Evolutionary conservation across 2,113 vertebrate species (phyloP).

Genomic region (Sclerurus mexicanus): DNA sequence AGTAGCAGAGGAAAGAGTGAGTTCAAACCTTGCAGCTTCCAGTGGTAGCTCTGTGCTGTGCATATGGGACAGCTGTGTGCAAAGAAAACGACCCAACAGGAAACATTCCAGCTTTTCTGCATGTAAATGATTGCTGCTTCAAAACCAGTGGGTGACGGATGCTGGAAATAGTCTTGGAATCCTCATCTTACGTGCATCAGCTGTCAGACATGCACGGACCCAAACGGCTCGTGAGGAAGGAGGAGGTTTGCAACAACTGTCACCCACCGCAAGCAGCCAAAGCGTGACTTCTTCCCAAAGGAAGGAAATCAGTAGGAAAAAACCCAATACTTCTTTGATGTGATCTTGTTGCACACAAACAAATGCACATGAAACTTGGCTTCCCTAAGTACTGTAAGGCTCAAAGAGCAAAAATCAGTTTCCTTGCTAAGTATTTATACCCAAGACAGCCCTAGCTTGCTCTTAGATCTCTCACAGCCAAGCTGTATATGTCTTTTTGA

Average conservation of each 20-base stretch:
- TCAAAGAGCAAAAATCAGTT: neutral
- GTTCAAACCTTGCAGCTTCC: neutral
- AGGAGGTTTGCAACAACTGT: neutral
- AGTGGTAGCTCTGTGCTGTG: neutral
- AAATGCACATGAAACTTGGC: neutral
- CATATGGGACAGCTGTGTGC: accelerated
- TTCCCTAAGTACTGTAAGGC: neutral
- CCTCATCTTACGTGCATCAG: neutral
- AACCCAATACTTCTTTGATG: neutral
- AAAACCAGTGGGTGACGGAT: neutral
- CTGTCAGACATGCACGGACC: neutral
- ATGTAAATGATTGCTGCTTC: neutral
- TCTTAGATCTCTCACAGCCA: neutral
- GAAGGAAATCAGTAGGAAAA: neutral
- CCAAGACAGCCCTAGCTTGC: neutral
- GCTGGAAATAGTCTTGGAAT: neutral
- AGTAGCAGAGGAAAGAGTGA: neutral
- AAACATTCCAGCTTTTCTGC: neutral
- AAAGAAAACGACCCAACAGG: neutral
- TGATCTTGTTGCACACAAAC: neutral
- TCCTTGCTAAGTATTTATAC: neutral
- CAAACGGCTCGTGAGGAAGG: neutral
- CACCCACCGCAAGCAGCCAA: neutral
- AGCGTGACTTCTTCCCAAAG: neutral
- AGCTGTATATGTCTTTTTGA: neutral